These are phyloP conservation scores for Gavia stellata DNA, from an alignment of 2,113 vertebrate species.

Conservation along the genomic window DNA sequence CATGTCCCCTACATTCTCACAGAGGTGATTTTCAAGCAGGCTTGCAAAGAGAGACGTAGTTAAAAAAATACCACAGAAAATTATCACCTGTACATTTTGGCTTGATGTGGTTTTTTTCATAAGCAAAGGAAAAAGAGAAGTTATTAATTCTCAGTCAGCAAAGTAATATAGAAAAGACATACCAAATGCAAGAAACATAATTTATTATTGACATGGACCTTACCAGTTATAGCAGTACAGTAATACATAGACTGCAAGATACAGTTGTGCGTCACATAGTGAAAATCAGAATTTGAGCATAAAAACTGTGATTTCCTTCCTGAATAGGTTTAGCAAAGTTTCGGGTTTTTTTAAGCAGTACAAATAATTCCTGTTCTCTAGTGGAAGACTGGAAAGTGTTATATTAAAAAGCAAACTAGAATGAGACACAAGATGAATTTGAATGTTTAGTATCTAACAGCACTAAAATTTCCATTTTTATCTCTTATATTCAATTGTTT, in stretches of 20 bases:
- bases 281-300: background rate
- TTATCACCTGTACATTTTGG: background rate
- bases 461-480: background rate
- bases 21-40: background rate
- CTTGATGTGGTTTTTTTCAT: background rate
- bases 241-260: background rate
- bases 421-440: background rate
- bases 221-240: background rate
- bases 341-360: background rate
- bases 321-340: background rate
- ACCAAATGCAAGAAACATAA: background rate
- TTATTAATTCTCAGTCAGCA: background rate
- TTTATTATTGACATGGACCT: background rate
- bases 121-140: background rate
- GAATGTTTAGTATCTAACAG: background rate
- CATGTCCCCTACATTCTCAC: background rate
- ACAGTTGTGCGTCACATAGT: accelerated
- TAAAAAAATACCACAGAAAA: background rate
- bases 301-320: background rate
- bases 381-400: background rate
- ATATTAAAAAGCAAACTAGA: background rate
- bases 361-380: background rate
- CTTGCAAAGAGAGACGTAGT: background rate
- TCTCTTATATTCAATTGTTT: background rate
- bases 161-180: background rate